Evolutionary conservation across 2,113 vertebrate genomes (phyloP).

Genomic region (Pteruthius melanotis): DNA sequence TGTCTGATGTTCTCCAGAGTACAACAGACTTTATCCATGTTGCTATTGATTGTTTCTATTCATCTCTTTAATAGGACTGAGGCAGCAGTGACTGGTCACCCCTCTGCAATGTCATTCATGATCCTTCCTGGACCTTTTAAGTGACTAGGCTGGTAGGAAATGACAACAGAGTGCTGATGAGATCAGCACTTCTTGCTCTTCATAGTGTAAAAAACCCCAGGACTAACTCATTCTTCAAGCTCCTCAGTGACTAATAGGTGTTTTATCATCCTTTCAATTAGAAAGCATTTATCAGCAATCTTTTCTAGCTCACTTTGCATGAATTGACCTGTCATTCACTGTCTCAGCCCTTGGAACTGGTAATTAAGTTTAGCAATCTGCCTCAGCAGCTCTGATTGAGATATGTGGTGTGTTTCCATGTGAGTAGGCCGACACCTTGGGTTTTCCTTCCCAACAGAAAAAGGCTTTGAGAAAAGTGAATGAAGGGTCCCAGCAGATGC

Average conservation of each 20-base stretch:
- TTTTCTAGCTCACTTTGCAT: conserved; percentile 66
- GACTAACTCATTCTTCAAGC: conserved; percentile 33
- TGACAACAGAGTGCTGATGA: background rate
- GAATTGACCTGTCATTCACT: conserved; percentile 69
- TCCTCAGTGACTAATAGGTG: conserved; percentile 62
- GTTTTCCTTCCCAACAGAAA: conserved; percentile 10
- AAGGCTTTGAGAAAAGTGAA: conserved; percentile 16
- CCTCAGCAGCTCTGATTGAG: conserved; percentile 29
- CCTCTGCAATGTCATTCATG: background rate
- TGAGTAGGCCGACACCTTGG: background rate
- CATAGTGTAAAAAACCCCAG: background rate
- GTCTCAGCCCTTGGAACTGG: conserved; percentile 65
- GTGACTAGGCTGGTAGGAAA: conserved; percentile 30
- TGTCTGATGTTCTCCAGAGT: background rate
- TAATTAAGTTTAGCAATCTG: conserved; percentile 73
- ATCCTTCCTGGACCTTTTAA: background rate
- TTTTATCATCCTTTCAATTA: conserved; percentile 74
- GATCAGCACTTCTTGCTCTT: conserved; percentile 30
- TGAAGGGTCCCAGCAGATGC: background rate
- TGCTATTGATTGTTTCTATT: background rate
- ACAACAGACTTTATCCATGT: background rate
- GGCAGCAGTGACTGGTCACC: background rate
- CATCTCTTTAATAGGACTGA: background rate
- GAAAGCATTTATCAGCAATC: conserved; percentile 73
- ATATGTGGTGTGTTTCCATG: background rate